These are phyloP conservation scores for Uropetala carovei DNA, from an alignment of 2,888 invertebrate genomes.

Conservation along the genomic window DNA sequence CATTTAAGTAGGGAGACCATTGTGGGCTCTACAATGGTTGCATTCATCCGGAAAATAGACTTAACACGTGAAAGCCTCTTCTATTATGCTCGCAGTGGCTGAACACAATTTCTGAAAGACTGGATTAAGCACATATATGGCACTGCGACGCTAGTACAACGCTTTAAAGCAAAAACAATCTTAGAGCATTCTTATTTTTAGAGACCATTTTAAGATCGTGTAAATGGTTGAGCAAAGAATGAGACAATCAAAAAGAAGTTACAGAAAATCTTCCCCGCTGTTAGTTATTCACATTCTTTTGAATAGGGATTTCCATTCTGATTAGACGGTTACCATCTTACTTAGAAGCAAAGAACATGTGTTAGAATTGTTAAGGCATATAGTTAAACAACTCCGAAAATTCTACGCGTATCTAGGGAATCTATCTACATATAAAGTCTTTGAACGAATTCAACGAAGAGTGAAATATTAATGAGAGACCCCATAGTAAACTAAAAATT, in stretches of 20 bases:
- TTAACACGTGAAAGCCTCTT: too few species aligned
- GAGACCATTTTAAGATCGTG: neutral
- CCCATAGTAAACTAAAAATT: too few species aligned
- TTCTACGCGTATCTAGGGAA: neutral
- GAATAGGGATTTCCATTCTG: neutral
- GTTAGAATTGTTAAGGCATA: neutral
- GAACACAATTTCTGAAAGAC: too few species aligned
- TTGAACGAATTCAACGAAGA: neutral
- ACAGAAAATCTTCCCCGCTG: too few species aligned
- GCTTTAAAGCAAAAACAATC: neutral
- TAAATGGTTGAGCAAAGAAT: neutral
- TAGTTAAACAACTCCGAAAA: neutral
- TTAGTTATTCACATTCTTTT: neutral
- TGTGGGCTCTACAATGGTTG: too few species aligned
- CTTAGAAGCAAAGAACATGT: neutral
- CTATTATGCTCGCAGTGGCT: too few species aligned
- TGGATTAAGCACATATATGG: too few species aligned
- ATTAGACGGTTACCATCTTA: too few species aligned
- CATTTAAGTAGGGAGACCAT: too few species aligned
- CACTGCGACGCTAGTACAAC: too few species aligned
- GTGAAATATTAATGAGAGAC: neutral
- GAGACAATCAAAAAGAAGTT: too few species aligned
- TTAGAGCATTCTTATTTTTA: neutral
- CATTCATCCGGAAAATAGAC: too few species aligned
- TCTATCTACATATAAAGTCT: neutral